Percentiles rank a stretch among this genome's conserved stretches.
Conservation (phyloP, 2,888 invertebrate genomes). For the Bellardia bayeri region DNA sequence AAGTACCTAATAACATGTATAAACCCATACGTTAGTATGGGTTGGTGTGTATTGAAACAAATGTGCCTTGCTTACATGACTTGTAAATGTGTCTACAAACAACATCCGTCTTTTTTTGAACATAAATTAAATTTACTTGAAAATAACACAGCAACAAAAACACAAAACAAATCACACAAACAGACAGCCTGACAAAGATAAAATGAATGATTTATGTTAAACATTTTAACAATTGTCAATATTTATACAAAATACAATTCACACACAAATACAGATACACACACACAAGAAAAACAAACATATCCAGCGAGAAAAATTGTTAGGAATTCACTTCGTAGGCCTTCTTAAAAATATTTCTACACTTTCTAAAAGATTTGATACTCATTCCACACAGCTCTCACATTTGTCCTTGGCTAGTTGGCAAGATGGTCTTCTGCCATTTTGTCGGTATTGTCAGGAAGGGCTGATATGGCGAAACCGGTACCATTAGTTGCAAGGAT, state of each 20-base stretch:
- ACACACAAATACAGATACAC: not conserved
- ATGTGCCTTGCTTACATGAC: slow-evolving; percentile 48
- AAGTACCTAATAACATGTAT: not conserved
- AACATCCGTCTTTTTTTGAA: slow-evolving; percentile 23
- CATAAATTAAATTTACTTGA: slow-evolving; percentile 39
- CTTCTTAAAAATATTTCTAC: too few species aligned
- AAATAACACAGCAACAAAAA: slow-evolving; percentile 15
- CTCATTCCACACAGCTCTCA: too few species aligned
- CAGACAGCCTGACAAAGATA: slow-evolving; percentile 40
- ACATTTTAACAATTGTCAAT: slow-evolving; percentile 67
- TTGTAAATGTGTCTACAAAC: slow-evolving; percentile 40
- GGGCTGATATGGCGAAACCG: too few species aligned
- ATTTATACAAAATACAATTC: slow-evolving; percentile 13
- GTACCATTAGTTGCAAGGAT: too few species aligned
- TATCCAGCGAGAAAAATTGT: too few species aligned
- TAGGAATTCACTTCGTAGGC: too few species aligned
- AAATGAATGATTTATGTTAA: slow-evolving; percentile 61
- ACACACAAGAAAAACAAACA: not conserved
- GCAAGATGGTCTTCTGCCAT: too few species aligned
- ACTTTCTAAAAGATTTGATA: too few species aligned
- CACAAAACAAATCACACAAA: slow-evolving; percentile 39
- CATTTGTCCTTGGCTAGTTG: too few species aligned
- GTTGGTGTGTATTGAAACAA: slow-evolving; percentile 37
- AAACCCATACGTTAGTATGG: not conserved
- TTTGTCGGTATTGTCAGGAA: too few species aligned